Conservation (phyloP, 2,888 invertebrate genomes). For the Ptilodon capucinus region DNA sequence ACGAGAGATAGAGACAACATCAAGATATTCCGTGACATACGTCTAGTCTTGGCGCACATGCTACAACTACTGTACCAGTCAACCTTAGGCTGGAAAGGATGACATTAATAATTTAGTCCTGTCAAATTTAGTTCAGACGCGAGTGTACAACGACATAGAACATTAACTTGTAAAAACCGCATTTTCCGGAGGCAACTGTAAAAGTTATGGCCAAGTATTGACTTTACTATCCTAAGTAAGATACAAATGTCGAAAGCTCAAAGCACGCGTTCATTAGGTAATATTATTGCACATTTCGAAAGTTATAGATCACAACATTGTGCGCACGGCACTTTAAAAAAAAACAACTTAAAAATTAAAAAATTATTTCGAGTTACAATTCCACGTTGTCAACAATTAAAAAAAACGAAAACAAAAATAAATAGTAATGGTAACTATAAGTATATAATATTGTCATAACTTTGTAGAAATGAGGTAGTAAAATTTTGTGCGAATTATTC, state of each 20-base stretch:
- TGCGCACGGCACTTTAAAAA: constrained; percentile 50
- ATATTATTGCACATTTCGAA: constrained; percentile 52
- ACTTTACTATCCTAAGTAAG: constrained; percentile 37
- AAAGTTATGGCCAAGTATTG: constrained; percentile 45
- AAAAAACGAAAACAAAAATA: constrained; percentile 30
- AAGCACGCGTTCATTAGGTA: constrained; percentile 46
- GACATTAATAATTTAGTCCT: no score
- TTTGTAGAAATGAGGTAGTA: constrained; percentile 53
- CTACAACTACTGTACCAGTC: no score
- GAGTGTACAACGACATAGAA: not conserved
- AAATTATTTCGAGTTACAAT: constrained; percentile 35
- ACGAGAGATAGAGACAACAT: no score
- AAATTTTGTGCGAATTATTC: constrained; percentile 38
- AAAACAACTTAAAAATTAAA: constrained; percentile 44
- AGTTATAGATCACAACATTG: constrained; percentile 53
- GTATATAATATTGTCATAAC: constrained; percentile 30
- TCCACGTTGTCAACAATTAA: constrained; percentile 28
- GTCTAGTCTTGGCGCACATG: no score
- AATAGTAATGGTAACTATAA: constrained; percentile 51
- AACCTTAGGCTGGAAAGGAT: no score
- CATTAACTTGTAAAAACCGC: not conserved
- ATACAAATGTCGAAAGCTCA: constrained; percentile 47
- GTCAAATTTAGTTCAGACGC: no score
- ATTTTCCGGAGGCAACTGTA: constrained; percentile 37
- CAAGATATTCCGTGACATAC: no score